These are phyloP conservation scores for Helogale parvula DNA, from an alignment of 2,113 vertebrate genomes.

Conservation along the genomic window DNA sequence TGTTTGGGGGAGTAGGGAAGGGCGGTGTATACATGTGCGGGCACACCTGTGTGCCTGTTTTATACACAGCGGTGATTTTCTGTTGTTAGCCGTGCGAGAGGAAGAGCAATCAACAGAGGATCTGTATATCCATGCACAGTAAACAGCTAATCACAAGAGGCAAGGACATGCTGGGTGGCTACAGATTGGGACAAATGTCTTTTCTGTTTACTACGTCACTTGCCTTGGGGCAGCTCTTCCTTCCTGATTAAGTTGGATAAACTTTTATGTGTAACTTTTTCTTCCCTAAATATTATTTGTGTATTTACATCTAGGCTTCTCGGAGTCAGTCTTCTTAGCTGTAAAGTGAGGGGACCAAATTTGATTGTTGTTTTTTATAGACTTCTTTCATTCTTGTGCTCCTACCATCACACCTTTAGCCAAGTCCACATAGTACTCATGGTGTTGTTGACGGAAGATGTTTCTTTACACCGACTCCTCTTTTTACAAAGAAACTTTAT, in stretches of 20 bases:
- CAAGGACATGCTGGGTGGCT: not conserved
- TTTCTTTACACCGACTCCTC: not conserved
- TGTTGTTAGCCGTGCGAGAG: not conserved
- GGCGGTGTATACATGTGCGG: not conserved
- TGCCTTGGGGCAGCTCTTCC: not conserved
- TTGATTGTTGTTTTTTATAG: not conserved
- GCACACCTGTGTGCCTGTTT: not conserved
- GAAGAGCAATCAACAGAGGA: not conserved
- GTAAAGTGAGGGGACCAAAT: not conserved
- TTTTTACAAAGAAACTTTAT: constrained; percentile 2
- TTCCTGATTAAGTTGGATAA: not conserved
- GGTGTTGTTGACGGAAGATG: not conserved
- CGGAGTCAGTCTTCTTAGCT: not conserved
- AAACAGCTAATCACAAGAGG: not conserved
- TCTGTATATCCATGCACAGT: not conserved
- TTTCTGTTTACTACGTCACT: not conserved
- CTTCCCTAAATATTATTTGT: not conserved
- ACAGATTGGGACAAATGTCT: not conserved
- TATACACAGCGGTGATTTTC: not conserved
- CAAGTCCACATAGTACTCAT: not conserved
- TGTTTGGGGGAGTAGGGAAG: not conserved
- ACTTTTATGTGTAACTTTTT: not conserved
- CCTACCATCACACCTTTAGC: not conserved
- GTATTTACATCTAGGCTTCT: not conserved
- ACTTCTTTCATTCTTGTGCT: not conserved